phyloP scores from a whole-genome alignment of 2,888 invertebrate species.

The Deilephila porcellus region DNA sequence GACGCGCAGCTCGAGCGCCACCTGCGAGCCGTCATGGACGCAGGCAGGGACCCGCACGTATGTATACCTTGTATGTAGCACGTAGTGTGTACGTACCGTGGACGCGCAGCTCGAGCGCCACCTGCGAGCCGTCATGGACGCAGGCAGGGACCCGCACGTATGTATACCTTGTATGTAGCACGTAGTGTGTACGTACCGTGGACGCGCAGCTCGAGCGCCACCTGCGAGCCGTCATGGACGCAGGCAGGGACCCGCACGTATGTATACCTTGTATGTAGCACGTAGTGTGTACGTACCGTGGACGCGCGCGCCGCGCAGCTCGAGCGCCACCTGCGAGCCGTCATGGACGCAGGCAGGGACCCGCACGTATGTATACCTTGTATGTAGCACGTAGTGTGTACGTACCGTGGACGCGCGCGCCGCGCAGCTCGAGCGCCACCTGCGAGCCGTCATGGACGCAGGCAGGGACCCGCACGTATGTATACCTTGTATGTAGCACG shows the following conservation, averaged over 20 bases:
- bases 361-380: conserved; percentile 58
- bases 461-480: conserved; percentile 69
- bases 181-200: conserved; percentile 93
- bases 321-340: conserved; percentile 92
- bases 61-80: too few species aligned
- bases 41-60: too few species aligned
- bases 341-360: conserved; percentile 88
- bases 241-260: conserved; percentile 70
- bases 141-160: conserved; percentile 83
- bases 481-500: conserved; percentile 48
- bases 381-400: conserved; percentile 48
- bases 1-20: too few species aligned
- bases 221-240: conserved; percentile 93
- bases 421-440: conserved; percentile 92
- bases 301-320: conserved; percentile 87
- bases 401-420: conserved; percentile 70
- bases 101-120: too few species aligned
- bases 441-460: conserved; percentile 92
- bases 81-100: too few species aligned
- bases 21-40: too few species aligned
- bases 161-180: conserved; percentile 83
- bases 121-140: too few species aligned
- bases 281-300: conserved; percentile 48
- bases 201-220: conserved; percentile 95
- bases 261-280: conserved; percentile 47